phyloP scores from a whole-genome alignment of 1,140 invertebrate genomes.

The Neuroterus valhalla region DNA sequence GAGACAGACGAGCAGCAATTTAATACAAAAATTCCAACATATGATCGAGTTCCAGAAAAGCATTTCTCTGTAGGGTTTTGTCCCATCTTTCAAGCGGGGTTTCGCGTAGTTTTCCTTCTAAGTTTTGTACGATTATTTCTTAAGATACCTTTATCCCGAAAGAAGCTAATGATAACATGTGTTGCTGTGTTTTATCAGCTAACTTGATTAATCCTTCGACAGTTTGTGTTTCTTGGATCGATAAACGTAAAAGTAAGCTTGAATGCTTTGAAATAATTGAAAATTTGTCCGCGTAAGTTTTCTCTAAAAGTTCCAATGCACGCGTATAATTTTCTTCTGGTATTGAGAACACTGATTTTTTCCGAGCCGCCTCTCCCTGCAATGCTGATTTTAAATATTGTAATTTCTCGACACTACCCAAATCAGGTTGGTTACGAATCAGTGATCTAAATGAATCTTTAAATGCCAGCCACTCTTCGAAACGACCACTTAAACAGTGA shows the following conservation, averaged over 20 bases:
- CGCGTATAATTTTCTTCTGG: constrained; percentile 38
- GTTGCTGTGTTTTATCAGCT: constrained; percentile 36
- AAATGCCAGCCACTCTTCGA: constrained; percentile 49
- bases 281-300: constrained; percentile 35
- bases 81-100: constrained; percentile 34
- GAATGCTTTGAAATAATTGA: constrained; percentile 31
- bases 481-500: constrained; percentile 43
- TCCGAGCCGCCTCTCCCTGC: constrained; percentile 34
- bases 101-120: constrained; percentile 38
- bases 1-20: constrained; percentile 20
- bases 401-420: constrained; percentile 45
- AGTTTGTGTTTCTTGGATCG: constrained; percentile 30
- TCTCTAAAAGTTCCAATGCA: constrained; percentile 38
- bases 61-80: constrained; percentile 19
- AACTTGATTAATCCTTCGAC: constrained; percentile 15
- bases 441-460: constrained; percentile 39
- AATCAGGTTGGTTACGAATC: constrained; percentile 29
- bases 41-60: neutral
- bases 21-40: constrained; percentile 23
- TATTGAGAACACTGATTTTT: constrained; percentile 37
- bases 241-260: constrained; percentile 34
- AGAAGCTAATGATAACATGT: constrained; percentile 11
- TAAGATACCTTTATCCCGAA: constrained; percentile 11
- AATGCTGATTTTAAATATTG: constrained; percentile 47
- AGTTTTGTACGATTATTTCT: constrained; percentile 22